Conservation (phyloP, 2,888 invertebrate genomes). For the Mesoligia furuncula region DNA sequence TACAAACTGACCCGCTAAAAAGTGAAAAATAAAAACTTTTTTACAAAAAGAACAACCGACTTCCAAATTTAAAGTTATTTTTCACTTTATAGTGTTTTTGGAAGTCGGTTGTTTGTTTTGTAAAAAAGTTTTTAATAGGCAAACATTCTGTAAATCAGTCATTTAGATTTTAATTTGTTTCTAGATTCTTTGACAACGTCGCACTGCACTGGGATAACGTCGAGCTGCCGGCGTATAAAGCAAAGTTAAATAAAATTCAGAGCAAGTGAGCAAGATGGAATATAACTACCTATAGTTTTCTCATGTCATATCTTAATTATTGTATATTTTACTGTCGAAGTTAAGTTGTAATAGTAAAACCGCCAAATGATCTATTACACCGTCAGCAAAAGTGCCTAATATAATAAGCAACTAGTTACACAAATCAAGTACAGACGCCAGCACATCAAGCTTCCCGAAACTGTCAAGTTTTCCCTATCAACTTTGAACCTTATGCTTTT, state of each 20-base stretch:
- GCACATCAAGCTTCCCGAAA: too few species aligned
- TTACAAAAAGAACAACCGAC: too few species aligned
- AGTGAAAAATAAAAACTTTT: too few species aligned
- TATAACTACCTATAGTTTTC: background rate
- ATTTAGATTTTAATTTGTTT: conserved; percentile 45
- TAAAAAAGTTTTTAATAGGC: too few species aligned
- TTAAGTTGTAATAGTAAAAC: background rate
- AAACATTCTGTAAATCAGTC: background rate
- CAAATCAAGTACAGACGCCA: background rate
- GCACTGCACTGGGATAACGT: conserved; percentile 83
- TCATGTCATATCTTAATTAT: background rate
- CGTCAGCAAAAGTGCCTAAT: background rate
- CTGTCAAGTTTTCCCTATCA: too few species aligned
- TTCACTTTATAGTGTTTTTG: too few species aligned
- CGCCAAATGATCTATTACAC: background rate
- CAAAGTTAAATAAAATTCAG: conserved; percentile 59
- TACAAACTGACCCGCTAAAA: too few species aligned
- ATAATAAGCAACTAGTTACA: background rate
- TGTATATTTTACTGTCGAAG: background rate
- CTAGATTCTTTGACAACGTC: conserved; percentile 78
- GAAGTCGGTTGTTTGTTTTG: too few species aligned
- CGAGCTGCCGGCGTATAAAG: conserved; percentile 75
- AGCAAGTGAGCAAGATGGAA: background rate
- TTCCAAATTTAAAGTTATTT: too few species aligned
- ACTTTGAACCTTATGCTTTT: too few species aligned